Percentiles rank a stretch among this genome's conserved stretches.
phyloP scores from a whole-genome alignment of 92 coral and sea anemone species.

The Paramuricea clavata region DNA sequence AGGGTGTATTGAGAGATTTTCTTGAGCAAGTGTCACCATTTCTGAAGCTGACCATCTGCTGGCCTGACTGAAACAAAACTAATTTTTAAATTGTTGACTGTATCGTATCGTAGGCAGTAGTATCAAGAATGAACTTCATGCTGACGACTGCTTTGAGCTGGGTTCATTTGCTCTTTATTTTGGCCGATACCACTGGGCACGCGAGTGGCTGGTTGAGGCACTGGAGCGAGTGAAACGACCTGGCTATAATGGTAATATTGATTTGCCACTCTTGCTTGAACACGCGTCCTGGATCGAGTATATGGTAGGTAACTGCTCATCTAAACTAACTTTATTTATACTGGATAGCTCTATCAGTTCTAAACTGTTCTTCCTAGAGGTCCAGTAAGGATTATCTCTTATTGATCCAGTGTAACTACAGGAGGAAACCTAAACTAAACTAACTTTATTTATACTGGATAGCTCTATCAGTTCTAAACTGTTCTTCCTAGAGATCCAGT shows the following conservation, averaged over 20 bases:
- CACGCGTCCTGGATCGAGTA: slow-evolving; percentile 86
- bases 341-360: neutral
- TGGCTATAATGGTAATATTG: slow-evolving; percentile 50
- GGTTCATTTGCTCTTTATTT: slow-evolving; percentile 76
- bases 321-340: too few relatives aligned
- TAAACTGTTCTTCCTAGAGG: neutral
- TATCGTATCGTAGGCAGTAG: slow-evolving; percentile 47
- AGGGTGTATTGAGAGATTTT: too few relatives aligned
- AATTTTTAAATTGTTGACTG: neutral
- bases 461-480: slow-evolving; percentile 2
- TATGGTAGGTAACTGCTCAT: slow-evolving; percentile 64
- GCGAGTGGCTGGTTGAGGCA: slow-evolving; percentile 82
- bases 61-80: too few relatives aligned
- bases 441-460: neutral
- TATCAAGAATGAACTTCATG: slow-evolving; percentile 64
- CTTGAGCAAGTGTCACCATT: too few relatives aligned
- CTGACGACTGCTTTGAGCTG: slow-evolving; percentile 87
- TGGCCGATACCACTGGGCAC: slow-evolving; percentile 74
- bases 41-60: too few relatives aligned
- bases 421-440: neutral
- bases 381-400: neutral
- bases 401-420: slow-evolving; percentile 7
- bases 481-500: slow-evolving; percentile 5
- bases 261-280: slow-evolving; percentile 70
- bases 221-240: slow-evolving; percentile 59